Evolutionary conservation across 2,888 invertebrate genomes (phyloP), one percentile per base, ranked within the genome.

Genomic region (Omphaloscelis lunosa): DNA sequence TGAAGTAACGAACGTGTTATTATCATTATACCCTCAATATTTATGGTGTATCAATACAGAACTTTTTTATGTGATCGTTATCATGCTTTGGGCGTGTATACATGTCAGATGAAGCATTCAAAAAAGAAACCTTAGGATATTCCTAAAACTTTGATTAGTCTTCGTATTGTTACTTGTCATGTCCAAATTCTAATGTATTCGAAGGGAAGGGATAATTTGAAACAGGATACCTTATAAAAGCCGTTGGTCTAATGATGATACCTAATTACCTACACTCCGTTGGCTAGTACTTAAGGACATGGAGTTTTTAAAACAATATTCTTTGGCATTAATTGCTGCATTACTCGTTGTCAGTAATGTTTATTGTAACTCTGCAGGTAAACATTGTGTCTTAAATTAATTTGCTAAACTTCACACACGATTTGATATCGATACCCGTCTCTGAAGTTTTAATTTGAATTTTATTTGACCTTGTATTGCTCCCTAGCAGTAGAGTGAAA

Each of bases 131-230:
- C 63, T 34, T 9, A 75, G 15, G 9, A 41, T 59, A 41, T 4
- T 59, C 20, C 39, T 11, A 34, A 62, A 7, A 20, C 17, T 48
- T 63, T 62, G 48, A 51, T 72, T 59, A 78, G 39, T 53, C 17
- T 39, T 61, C 12, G 34, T 59, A 77, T 78, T 78, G 79, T 83
- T 66, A 61, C 53, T 68, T 72, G 69, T 62, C 78, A 72, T 78
- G 41, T 70, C 34, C 23, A 34, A 53, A 58, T 17, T 29, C 29
- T 63, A 39, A 83, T 83, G 34, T 34, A 27, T 53, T 59, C 53
- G n/a, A 62, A 59, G 29, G 70, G 70, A 23, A 79, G 81, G 79
- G 83, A 61, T 65, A 39, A 41, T 63, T 12, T 58, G 4, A n/a
- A n/a, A 65, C 41, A 56, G 41, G 29, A 29, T 23, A 53, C 48